Conservation (phyloP, 2,888 invertebrate species). For the Halictus ligatus region DNA sequence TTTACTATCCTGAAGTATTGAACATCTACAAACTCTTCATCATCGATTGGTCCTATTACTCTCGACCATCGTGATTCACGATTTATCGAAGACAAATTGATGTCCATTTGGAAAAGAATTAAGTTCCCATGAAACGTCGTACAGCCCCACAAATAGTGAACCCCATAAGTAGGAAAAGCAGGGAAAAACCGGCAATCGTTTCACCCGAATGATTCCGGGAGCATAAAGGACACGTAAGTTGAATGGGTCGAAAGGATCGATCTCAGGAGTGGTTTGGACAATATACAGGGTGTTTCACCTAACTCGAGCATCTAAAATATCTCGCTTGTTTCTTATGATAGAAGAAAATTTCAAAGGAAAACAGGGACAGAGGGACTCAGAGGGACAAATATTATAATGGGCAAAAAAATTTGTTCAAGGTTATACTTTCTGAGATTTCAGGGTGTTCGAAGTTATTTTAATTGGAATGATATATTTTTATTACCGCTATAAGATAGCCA, state of each 20-base stretch:
- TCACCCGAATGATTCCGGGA: background rate
- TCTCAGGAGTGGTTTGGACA: background rate
- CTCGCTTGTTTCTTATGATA: no score
- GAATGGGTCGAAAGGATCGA: background rate
- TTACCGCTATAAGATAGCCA: no score
- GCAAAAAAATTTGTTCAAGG: no score
- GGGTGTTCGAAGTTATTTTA: no score
- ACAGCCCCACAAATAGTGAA: background rate
- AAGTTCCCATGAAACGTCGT: background rate
- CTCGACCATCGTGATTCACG: background rate
- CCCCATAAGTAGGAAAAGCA: background rate
- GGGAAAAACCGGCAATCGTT: background rate
- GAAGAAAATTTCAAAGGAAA: no score
- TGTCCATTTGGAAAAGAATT: background rate
- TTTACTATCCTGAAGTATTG: no score
- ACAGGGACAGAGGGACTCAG: no score
- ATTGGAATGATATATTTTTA: no score
- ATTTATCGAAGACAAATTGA: background rate
- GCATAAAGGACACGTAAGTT: conserved; percentile 6
- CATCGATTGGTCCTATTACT: background rate
- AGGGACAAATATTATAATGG: no score
- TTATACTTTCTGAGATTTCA: no score
- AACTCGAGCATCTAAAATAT: no score
- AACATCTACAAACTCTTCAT: no score
- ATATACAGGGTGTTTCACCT: background rate